Conservation (phyloP, 2,113 vertebrate species). For the Prinia subflava region DNA sequence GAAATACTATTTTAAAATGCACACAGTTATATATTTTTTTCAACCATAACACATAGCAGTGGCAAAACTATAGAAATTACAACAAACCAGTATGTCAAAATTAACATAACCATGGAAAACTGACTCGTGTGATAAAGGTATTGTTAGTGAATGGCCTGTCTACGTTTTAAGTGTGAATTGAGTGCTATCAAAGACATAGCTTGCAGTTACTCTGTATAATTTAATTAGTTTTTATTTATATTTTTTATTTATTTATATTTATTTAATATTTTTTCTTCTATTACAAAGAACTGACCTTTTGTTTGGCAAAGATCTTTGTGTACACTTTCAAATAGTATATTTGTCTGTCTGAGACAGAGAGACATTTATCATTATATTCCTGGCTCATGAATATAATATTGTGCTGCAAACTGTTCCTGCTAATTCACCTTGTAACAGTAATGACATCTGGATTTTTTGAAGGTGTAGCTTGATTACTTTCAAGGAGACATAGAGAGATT, state of each 20-base stretch:
- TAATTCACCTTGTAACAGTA: neutral
- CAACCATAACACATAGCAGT: neutral
- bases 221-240: neutral
- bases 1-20: neutral
- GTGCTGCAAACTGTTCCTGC: neutral
- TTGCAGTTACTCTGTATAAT: neutral
- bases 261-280: accelerated
- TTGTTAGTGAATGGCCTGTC: neutral
- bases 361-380: neutral
- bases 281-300: neutral
- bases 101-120: neutral
- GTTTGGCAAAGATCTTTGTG: neutral
- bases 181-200: neutral
- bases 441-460: neutral
- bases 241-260: neutral
- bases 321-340: neutral
- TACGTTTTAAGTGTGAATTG: neutral
- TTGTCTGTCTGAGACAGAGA: neutral
- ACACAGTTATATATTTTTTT: neutral
- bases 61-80: neutral
- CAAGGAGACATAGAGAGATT: neutral
- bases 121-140: neutral
- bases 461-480: neutral
- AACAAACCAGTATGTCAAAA: neutral
- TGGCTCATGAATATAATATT: neutral